Percentiles rank a stretch among this genome's conserved stretches.
Evolutionary conservation across 2,113 vertebrate genomes (phyloP).

Genomic region (Hydrochoerus hydrochaeris): DNA sequence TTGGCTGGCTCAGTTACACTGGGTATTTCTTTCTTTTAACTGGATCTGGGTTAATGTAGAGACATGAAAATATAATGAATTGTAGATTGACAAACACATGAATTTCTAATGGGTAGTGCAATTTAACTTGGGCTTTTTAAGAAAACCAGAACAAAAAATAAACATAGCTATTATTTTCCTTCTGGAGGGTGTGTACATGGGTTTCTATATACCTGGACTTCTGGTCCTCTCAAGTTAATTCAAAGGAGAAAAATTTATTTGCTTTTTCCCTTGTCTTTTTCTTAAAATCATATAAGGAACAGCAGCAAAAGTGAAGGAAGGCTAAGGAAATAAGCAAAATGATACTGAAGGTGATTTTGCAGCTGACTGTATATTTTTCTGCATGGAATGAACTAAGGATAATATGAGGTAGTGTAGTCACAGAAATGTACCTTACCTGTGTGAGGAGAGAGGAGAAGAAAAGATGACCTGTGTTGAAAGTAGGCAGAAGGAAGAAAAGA

Average conservation of each 20-base stretch:
- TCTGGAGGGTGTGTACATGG: background rate
- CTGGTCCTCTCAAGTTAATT: background rate
- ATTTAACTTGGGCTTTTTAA: conserved; percentile 28
- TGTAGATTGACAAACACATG: background rate
- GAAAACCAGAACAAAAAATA: conserved; percentile 47
- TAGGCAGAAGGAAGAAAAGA: background rate
- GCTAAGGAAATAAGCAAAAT: conserved; percentile 34
- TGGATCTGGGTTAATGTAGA: background rate
- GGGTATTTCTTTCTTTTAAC: background rate
- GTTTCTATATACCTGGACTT: background rate
- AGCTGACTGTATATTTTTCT: conserved; percentile 16
- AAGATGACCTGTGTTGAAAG: background rate
- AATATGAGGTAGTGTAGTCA: background rate
- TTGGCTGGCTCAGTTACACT: background rate
- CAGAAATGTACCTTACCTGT: background rate
- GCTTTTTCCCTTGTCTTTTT: conserved; percentile 3
- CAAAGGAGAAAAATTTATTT: background rate
- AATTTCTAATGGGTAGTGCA: conserved; percentile 41
- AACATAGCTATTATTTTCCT: background rate
- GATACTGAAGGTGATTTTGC: background rate
- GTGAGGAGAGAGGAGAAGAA: background rate
- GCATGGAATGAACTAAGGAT: background rate
- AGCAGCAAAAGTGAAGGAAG: background rate
- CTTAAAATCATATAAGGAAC: background rate
- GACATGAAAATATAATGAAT: background rate